A percentile compares a stretch with the other conserved stretches of the same genome.
These are phyloP conservation scores for Capitulum mitella DNA, from an alignment of 2,888 invertebrate species.

Conservation along the genomic window DNA sequence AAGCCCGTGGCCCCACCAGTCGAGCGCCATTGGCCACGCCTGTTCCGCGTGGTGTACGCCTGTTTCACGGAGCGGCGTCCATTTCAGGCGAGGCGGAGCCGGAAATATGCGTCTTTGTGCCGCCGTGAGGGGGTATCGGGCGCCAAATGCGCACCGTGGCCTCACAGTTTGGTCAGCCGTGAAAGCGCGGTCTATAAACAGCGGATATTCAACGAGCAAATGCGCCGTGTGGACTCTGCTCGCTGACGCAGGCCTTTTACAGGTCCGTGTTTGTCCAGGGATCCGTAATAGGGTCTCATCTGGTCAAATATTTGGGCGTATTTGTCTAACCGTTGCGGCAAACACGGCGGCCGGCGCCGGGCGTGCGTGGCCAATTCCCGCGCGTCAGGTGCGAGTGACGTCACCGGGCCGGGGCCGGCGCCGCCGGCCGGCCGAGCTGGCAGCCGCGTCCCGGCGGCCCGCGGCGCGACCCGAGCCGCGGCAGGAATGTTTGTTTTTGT, in stretches of 20 bases:
- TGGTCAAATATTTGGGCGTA: background rate
- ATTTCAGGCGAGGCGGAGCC: too few relatives aligned
- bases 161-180: background rate
- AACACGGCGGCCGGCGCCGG: background rate
- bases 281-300: slow-evolving; percentile 19
- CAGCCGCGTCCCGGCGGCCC: background rate
- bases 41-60: background rate
- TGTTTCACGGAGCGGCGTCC: background rate
- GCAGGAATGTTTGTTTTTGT: slow-evolving; percentile 17
- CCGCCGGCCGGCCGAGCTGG: background rate
- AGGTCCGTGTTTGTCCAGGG: background rate
- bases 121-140: too few relatives aligned
- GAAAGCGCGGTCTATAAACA: background rate
- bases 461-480: background rate
- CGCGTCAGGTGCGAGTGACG: background rate
- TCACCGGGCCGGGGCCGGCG: background rate
- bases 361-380: background rate
- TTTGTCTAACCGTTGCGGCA: background rate
- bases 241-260: background rate
- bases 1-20: too few relatives aligned
- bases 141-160: too few relatives aligned
- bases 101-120: too few relatives aligned
- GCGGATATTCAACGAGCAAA: background rate
- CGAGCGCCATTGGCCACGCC: background rate
- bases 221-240: background rate